These are phyloP conservation scores for Phoxinus dragarum DNA, from an alignment of 2,797 vertebrate genomes.

Conservation along the genomic window DNA sequence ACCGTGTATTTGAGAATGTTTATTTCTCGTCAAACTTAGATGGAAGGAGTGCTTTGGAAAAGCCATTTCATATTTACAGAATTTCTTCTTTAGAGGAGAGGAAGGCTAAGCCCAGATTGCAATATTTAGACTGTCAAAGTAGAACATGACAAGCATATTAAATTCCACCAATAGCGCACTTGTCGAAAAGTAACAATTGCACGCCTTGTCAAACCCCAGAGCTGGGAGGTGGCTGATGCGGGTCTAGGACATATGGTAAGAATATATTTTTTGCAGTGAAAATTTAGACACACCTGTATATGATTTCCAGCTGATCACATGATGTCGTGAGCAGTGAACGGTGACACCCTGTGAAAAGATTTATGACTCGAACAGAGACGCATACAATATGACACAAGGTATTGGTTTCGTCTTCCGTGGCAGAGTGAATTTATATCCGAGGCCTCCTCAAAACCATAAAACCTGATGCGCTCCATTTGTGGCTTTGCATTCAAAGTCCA, in stretches of 20 bases:
- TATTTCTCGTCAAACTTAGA: slow-evolving; percentile 71
- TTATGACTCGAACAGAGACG: slow-evolving; percentile 73
- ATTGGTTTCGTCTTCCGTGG: slow-evolving; percentile 72
- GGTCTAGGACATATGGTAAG: slow-evolving; percentile 54
- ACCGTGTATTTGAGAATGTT: slow-evolving; percentile 68
- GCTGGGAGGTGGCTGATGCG: slow-evolving; percentile 54
- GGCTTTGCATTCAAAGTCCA: slow-evolving; percentile 55
- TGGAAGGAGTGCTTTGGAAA: slow-evolving; percentile 71
- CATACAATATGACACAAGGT: slow-evolving; percentile 68
- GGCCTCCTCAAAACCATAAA: slow-evolving; percentile 73
- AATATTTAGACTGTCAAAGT: slow-evolving; percentile 78
- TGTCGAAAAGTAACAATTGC: slow-evolving; percentile 59
- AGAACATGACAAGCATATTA: slow-evolving; percentile 71
- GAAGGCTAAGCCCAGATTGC: slow-evolving; percentile 70
- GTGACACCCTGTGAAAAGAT: slow-evolving; percentile 76
- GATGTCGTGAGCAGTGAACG: slow-evolving; percentile 67
- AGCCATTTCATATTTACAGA: slow-evolving; percentile 70
- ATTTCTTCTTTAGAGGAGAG: slow-evolving; percentile 53
- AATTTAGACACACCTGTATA: slow-evolving; percentile 72
- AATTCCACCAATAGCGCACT: slow-evolving; percentile 62
- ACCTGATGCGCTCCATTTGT: slow-evolving; percentile 71
- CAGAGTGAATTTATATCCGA: slow-evolving; percentile 62
- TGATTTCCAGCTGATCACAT: slow-evolving; percentile 74
- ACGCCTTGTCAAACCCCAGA: slow-evolving; percentile 57
- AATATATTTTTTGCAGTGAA: slow-evolving; percentile 39